A percentile compares a stretch with the other conserved stretches of the same genome.
Conservation (phyloP, 2,888 invertebrate species). For the Odontocolon sp. region DNA sequence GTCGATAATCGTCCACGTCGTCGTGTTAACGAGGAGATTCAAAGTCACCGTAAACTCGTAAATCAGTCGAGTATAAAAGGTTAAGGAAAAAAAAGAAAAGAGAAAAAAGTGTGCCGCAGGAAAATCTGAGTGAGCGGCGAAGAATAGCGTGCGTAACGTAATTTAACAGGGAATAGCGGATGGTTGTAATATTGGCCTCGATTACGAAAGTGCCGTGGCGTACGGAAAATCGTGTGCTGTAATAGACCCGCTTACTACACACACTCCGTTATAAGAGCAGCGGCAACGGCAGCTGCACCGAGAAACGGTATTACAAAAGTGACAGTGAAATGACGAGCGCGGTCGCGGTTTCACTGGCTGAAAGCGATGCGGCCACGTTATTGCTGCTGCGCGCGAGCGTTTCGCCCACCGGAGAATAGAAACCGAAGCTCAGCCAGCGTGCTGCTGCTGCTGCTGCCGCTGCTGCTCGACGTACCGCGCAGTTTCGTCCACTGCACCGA, state of each 20-base stretch:
- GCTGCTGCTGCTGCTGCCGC: neutral
- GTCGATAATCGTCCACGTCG: too few species aligned
- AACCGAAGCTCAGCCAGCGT: neutral
- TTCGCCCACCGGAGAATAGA: conserved; percentile 40
- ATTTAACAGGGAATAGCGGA: conserved; percentile 28
- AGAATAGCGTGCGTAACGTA: neutral
- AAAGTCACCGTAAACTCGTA: too few species aligned
- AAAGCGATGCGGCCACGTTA: conserved; percentile 71
- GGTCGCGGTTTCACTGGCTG: conserved; percentile 72
- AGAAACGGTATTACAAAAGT: conserved; percentile 77
- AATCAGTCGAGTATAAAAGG: too few species aligned
- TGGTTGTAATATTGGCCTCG: conserved; percentile 49
- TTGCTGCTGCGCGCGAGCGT: conserved; percentile 29
- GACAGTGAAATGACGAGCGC: conserved; percentile 75
- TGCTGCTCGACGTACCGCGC: neutral
- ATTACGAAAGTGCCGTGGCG: conserved; percentile 44
- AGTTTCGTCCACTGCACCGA: neutral
- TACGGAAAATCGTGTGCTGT: conserved; percentile 48
- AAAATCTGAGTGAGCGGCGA: too few species aligned
- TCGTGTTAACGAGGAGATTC: too few species aligned
- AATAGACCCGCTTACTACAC: conserved; percentile 23
- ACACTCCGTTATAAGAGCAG: conserved; percentile 32
- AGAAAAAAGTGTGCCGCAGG: too few species aligned
- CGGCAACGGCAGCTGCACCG: conserved; percentile 17
- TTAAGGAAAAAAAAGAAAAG: neutral